These are phyloP conservation scores for Ploceus nigricollis DNA, from an alignment of 2,113 vertebrate genomes.

Conservation along the genomic window DNA sequence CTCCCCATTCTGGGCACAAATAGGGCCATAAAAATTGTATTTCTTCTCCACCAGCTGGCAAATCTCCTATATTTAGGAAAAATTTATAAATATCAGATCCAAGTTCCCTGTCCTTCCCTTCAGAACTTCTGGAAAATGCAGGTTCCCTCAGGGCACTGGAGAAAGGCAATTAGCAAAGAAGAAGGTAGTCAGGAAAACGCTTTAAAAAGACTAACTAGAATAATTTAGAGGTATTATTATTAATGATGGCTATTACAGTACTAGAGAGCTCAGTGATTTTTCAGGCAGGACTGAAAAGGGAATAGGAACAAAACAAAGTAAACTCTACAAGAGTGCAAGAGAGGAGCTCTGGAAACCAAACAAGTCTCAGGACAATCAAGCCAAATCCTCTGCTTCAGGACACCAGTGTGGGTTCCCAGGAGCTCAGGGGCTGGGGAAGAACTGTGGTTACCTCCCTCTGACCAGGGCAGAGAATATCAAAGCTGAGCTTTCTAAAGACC, in stretches of 20 bases:
- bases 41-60: neutral
- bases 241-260: neutral
- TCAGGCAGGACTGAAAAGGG: neutral
- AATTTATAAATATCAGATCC: neutral
- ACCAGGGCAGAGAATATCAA: slow-evolving; percentile 1
- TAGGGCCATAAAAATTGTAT: neutral
- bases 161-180: neutral
- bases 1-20: neutral
- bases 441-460: neutral
- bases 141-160: neutral
- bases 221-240: neutral
- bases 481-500: neutral
- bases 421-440: neutral
- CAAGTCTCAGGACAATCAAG: neutral
- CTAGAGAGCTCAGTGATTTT: neutral
- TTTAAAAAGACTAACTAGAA: neutral
- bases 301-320: neutral
- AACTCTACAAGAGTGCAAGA: neutral
- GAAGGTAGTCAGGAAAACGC: neutral
- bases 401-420: neutral
- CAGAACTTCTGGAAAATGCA: neutral
- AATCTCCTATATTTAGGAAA: neutral
- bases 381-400: neutral
- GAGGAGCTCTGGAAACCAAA: neutral
- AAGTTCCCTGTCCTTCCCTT: neutral